A percentile compares a stretch with the other conserved stretches of the same genome.
Evolutionary conservation across 2,888 invertebrate genomes (phyloP).

Genomic region (Hipparchia semele): DNA sequence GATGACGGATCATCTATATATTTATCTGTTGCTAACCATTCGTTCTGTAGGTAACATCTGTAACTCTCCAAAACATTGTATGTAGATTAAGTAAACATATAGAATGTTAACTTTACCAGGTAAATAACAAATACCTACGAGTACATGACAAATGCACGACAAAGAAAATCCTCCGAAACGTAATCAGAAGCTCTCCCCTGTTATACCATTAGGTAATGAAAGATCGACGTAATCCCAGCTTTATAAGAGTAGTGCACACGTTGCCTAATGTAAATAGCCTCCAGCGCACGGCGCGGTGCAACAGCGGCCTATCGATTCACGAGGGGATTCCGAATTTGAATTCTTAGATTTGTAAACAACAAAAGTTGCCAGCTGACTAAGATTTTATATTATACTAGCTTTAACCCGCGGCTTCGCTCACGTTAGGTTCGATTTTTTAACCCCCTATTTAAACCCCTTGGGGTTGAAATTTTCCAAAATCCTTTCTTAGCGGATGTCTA

Average conservation of each 20-base stretch:
- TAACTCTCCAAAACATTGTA: no score
- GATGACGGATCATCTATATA: no score
- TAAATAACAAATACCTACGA: not conserved
- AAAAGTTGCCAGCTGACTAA: conserved; percentile 28
- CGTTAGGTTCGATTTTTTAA: no score
- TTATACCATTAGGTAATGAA: conserved; percentile 67
- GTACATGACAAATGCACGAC: not conserved
- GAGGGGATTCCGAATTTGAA: conserved; percentile 63
- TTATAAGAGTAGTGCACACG: conserved; percentile 49
- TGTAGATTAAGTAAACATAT: no score
- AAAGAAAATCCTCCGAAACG: conserved; percentile 23
- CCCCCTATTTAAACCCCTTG: no score
- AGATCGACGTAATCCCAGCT: conserved; percentile 65
- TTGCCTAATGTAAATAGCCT: conserved; percentile 64
- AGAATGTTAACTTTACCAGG: not conserved
- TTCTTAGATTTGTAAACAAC: conserved; percentile 48
- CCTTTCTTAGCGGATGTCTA: no score
- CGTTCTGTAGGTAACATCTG: no score
- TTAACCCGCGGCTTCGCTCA: no score
- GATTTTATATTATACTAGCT: not conserved
- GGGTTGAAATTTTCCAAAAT: no score
- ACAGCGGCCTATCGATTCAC: conserved; percentile 51
- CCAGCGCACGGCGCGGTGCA: conserved; percentile 50
- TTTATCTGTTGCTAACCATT: no score
- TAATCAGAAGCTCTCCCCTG: conserved; percentile 38